These are phyloP conservation scores for Synanthedon vespiformis DNA, from an alignment of 2,888 invertebrate species.

Conservation along the genomic window DNA sequence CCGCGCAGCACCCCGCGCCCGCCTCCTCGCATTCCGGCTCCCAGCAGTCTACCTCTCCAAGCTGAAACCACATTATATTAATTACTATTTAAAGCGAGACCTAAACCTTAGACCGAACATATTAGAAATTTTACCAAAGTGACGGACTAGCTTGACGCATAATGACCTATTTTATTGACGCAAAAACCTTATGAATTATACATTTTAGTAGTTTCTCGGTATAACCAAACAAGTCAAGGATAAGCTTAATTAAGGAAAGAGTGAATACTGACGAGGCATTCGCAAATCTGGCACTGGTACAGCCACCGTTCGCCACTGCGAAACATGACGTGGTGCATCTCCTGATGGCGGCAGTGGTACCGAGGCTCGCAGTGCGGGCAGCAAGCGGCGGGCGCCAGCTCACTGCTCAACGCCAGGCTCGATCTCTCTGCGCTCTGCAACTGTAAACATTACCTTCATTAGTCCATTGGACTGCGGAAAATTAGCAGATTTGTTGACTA, in stretches of 20 bases:
- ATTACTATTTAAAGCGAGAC: background rate
- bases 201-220: too few relatives aligned
- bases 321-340: conserved; percentile 79
- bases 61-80: conserved; percentile 45
- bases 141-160: too few relatives aligned
- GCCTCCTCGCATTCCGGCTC: conserved; percentile 87
- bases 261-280: conserved; percentile 79
- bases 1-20: conserved; percentile 76
- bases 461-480: conserved; percentile 1
- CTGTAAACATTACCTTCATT: conserved; percentile 9
- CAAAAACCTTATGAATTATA: too few relatives aligned
- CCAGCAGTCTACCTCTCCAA: conserved; percentile 92
- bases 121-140: background rate
- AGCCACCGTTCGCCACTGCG: conserved; percentile 89
- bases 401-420: conserved; percentile 70
- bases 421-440: conserved; percentile 64
- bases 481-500: background rate
- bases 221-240: too few relatives aligned
- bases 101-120: background rate
- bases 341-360: conserved; percentile 83
- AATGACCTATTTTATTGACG: too few relatives aligned
- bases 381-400: conserved; percentile 71
- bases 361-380: conserved; percentile 85
- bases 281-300: conserved; percentile 92
- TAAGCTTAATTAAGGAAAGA: background rate